Evolutionary conservation across 2,113 vertebrate species (phyloP), one percentile per base, ranked within the genome.

Genomic region (Mellivora capensis): DNA sequence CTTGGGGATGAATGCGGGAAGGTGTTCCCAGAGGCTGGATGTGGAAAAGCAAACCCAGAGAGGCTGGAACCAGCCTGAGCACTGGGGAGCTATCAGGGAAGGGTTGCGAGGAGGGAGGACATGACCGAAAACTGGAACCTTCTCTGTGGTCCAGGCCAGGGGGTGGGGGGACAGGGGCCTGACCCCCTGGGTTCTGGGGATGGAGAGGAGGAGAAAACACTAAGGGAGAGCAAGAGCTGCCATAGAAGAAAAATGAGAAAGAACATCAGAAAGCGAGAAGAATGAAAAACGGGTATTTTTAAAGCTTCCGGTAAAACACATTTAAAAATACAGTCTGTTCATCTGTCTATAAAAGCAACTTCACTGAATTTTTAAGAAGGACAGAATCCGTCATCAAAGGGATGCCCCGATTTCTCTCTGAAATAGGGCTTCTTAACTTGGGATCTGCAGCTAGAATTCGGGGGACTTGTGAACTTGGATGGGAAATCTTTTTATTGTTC

Each of bases 251-350:
- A 79, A 84, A 85, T 39, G 44, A 86, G 90, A 93, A 90, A 83
- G 87, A 90, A 90, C 39, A 61, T 96, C 95, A 90, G 54, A 82
- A 64, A 84, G 71, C 34, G 21, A 87, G 85, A 80, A 79, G 72
- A 97, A 93, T 67, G 71, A 96, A 98, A 90, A 90, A 94, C 69
- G 76, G 64, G 90, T 95, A 95, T 97, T 96, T 97, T 97, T 96
- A 97, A 97, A 96, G 95, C 95, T 96, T 97, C 95, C 31, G 29
- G 96, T 47, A 76, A 62, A 94, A 94, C 87, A 57, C 81, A 93
- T 94, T 91, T 97, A 98, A 94, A 96, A 98, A 98, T 96, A 93
- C 61, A 96, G 96, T 82, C 91, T 90, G 91, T 91, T 95, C 93
- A 84, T 91, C 98, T 97, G 74, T 61, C 54, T 96, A 91, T 97